Base-by-base conservation (phyloP, 2,797 vertebrate genomes). In the Lacerta bilineata region DNA sequence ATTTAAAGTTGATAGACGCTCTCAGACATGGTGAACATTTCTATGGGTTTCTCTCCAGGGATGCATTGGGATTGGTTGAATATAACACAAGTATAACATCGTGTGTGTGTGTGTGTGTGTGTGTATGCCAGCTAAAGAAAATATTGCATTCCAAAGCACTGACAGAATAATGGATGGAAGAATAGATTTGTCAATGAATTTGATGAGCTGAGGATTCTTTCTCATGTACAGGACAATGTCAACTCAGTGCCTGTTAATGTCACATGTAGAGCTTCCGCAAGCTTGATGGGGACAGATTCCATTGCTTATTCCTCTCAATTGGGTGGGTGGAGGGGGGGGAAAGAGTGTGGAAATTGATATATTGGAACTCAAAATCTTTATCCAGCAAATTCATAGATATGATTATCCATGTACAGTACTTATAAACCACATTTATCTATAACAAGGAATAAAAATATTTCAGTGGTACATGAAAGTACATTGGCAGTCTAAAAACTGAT, bases 61-160 rank as follows among this genome's bases (percentile, higher is more conserved):
- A 71, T 55, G 50, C 50, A 55, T 15, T 55, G 50, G 61, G 61
- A 64, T 64, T 64, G 61, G 61, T 64, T 64, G 6, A 64, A 5
- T 20, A 64, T 64, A 5, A 23, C 20, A 18, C 61, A 64, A 64
- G 61, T 64, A 23, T 8, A 64, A 23, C 17, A 23, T 61, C 9
- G 50, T 50, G 50, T 72, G 10, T 7, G 25, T 13, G 39, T 81
- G 39, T 36, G 7, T 72, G 17, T 20, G 39, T 17, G 71, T n/a
- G 55, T 23, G 59, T 36, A 74, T 81, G 88, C 11, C 33, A 88
- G 61, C 88, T 89, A 84, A 86, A 75, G 36, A 29, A 64, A 76
- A 59, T n/a, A 43, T 17, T 46, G 27, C 29, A 71, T 72, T 83
- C 43, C 27, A 74, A 3, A 83, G 64, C 39, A 69, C 41, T 0